Percentiles rank a stretch among this genome's conserved stretches.
These are phyloP conservation scores for Calliphora vomitoria DNA, from an alignment of 2,888 invertebrate genomes.

Conservation along the genomic window DNA sequence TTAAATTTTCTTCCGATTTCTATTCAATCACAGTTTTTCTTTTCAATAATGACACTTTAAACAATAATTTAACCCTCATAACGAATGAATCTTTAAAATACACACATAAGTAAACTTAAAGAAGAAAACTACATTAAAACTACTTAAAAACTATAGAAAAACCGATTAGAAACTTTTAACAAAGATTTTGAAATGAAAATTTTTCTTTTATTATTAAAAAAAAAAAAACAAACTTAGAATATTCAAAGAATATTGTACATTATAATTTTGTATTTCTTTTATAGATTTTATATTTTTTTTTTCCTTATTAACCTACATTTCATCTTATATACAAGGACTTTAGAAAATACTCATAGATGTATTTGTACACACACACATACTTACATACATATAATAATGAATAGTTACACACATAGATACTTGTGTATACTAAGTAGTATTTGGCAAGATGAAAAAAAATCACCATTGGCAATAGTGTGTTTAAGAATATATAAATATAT, in stretches of 20 bases:
- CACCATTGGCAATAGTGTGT: conserved; percentile 18
- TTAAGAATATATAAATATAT: background rate
- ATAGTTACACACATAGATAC: background rate
- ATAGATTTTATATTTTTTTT: conserved; percentile 24
- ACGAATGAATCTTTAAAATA: background rate
- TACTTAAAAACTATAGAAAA: conserved; percentile 3
- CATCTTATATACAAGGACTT: conserved; percentile 37
- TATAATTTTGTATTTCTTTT: conserved; percentile 19
- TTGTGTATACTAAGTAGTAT: background rate
- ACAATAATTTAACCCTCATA: background rate
- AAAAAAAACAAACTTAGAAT: background rate
- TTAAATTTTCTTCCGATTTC: too few species aligned
- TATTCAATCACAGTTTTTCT: too few species aligned
- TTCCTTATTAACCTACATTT: conserved; percentile 55
- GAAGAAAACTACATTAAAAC: background rate
- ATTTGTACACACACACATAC: background rate
- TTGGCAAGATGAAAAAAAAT: conserved; percentile 24
- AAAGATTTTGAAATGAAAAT: background rate
- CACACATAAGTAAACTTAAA: background rate
- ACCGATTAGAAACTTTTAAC: background rate
- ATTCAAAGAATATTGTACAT: conserved; percentile 20
- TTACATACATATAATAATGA: background rate
- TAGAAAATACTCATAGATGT: background rate
- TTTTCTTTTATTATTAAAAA: background rate
- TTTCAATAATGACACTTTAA: too few species aligned